phyloP scores from a whole-genome alignment of 1,140 invertebrate species.

The Ostrea edulis region DNA sequence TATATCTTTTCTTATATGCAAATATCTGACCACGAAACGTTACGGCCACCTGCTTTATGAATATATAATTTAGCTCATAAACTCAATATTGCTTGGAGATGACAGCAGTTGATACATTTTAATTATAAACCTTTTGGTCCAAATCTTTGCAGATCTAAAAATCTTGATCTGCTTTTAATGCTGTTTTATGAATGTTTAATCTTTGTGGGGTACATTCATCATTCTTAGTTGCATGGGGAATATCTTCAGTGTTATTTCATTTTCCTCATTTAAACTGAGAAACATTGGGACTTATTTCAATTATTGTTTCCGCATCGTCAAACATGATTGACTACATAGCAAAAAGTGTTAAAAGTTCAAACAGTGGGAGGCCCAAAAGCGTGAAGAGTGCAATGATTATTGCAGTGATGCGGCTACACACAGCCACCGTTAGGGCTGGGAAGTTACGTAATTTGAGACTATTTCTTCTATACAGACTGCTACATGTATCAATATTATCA shows the following conservation, averaged over 20 bases:
- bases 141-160: background rate
- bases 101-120: constrained; percentile 39
- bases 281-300: constrained; percentile 29
- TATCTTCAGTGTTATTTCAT: constrained; percentile 28
- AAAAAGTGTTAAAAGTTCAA: constrained; percentile 36
- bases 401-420: background rate
- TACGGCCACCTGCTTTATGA: constrained; percentile 39
- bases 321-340: constrained; percentile 25
- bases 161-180: constrained; percentile 43
- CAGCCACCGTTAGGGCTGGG: background rate
- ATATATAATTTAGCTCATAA: constrained; percentile 39
- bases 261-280: background rate
- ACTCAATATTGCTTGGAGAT: constrained; percentile 16
- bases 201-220: constrained; percentile 19
- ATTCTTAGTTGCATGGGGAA: constrained; percentile 41
- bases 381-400: constrained; percentile 31
- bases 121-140: constrained; percentile 11
- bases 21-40: constrained; percentile 33
- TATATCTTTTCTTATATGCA: constrained; percentile 40
- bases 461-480: background rate
- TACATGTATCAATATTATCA: constrained; percentile 38
- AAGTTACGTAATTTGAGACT: constrained; percentile 11
- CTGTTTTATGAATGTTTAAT: constrained; percentile 33
- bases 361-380: constrained; percentile 13
- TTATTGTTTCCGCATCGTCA: constrained; percentile 32